These are phyloP conservation scores for Halcyon chelicuti DNA, from an alignment of 2,797 vertebrate genomes.

Conservation along the genomic window DNA sequence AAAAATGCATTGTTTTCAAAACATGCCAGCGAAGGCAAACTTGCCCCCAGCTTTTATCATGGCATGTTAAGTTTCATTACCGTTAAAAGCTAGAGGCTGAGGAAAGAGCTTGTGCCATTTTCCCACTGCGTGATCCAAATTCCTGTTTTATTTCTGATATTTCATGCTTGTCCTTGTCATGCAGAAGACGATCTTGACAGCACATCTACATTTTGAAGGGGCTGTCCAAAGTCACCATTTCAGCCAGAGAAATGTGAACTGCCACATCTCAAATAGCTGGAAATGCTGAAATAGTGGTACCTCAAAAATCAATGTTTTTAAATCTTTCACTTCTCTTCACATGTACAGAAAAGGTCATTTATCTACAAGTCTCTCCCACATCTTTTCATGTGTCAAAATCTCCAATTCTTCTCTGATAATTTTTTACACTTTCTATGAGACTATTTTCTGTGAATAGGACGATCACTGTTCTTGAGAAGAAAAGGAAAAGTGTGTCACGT, in stretches of 20 bases:
- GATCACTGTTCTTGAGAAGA: neutral
- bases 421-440: neutral
- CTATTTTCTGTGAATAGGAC: neutral
- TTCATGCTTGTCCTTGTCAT: neutral
- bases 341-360: neutral
- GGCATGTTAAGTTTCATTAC: neutral
- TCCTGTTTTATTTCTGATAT: neutral
- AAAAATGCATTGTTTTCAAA: neutral
- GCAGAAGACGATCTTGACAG: neutral
- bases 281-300: neutral
- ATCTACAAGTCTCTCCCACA: neutral
- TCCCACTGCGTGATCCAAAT: neutral
- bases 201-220: neutral
- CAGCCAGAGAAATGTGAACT: neutral
- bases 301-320: neutral
- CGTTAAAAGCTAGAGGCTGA: neutral
- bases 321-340: neutral
- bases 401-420: neutral
- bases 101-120: neutral
- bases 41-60: neutral
- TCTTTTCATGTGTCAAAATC: neutral
- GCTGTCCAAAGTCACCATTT: neutral
- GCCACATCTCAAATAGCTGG: neutral
- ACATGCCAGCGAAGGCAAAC: neutral
- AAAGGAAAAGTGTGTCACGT: neutral